Percentiles rank a stretch among this genome's conserved stretches.
These are phyloP conservation scores for Tenualosa thibaudeaui DNA, from an alignment of 2,797 vertebrate genomes.

Conservation along the genomic window DNA sequence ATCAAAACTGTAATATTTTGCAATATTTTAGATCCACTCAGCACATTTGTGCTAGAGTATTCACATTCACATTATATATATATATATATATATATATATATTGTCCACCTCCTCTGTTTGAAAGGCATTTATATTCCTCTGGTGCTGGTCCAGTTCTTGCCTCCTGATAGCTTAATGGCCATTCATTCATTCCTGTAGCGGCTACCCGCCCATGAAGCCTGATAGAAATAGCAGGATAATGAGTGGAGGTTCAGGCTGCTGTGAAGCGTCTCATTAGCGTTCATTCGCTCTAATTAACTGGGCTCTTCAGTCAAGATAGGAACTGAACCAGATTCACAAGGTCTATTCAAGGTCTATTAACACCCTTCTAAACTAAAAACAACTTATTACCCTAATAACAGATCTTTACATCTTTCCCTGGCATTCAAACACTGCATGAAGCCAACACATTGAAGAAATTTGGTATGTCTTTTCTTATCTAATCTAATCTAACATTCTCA, in stretches of 20 bases:
- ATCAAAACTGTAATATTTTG: background rate
- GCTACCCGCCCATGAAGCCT: background rate
- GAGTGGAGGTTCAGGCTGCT: conserved; percentile 2
- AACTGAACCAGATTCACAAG: background rate
- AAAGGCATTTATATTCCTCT: background rate
- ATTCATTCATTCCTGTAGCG: background rate
- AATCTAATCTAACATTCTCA: background rate
- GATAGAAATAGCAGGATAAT: background rate
- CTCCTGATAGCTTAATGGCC: conserved; percentile 5
- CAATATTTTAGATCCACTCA: background rate
- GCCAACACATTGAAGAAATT: background rate
- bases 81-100: background rate
- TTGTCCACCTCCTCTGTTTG: background rate
- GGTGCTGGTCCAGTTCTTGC: background rate
- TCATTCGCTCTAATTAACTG: background rate
- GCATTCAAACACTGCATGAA: background rate
- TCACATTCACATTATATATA: too few relatives aligned
- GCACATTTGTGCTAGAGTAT: too few relatives aligned
- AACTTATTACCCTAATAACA: background rate
- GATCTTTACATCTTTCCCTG: background rate
- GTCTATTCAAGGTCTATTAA: background rate
- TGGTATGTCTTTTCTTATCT: background rate
- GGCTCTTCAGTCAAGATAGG: background rate
- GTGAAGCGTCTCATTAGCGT: background rate
- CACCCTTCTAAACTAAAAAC: background rate